Evolutionary conservation across 2,797 vertebrate species (phyloP).

Genomic region (Trachops cirrhosus): DNA sequence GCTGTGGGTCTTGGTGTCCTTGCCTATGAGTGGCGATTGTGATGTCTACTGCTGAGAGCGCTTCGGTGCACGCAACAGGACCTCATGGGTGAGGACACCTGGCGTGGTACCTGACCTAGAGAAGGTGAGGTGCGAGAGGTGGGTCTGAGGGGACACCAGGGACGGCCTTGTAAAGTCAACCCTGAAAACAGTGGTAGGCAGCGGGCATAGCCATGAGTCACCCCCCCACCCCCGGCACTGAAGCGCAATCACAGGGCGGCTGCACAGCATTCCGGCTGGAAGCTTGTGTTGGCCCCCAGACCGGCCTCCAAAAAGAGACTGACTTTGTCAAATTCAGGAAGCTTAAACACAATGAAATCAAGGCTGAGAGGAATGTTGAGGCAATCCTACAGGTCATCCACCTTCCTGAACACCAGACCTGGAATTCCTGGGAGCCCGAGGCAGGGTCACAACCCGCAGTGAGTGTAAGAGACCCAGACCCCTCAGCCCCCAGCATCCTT

Average conservation of each 20-base stretch:
- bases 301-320: background rate
- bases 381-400: background rate
- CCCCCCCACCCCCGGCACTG: background rate
- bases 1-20: background rate
- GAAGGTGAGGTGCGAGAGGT: background rate
- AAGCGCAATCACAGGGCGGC: accelerated
- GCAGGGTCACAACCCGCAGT: background rate
- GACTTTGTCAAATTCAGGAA: background rate
- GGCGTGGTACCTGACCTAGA: no score
- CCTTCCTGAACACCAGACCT: background rate
- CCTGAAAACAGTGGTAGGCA: background rate
- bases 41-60: accelerated
- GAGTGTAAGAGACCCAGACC: background rate
- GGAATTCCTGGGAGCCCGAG: background rate
- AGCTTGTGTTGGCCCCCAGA: background rate
- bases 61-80: no score
- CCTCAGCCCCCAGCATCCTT: accelerated
- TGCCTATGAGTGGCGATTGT: accelerated
- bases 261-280: background rate
- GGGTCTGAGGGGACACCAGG: background rate
- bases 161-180: background rate
- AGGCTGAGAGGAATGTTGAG: background rate
- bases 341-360: background rate
- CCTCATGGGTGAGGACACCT: background rate
- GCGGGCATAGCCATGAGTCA: accelerated